Percentiles rank a stretch among this genome's conserved stretches.
Conservation (phyloP, 2,797 vertebrate genomes). For the Trematomus bernacchii region DNA sequence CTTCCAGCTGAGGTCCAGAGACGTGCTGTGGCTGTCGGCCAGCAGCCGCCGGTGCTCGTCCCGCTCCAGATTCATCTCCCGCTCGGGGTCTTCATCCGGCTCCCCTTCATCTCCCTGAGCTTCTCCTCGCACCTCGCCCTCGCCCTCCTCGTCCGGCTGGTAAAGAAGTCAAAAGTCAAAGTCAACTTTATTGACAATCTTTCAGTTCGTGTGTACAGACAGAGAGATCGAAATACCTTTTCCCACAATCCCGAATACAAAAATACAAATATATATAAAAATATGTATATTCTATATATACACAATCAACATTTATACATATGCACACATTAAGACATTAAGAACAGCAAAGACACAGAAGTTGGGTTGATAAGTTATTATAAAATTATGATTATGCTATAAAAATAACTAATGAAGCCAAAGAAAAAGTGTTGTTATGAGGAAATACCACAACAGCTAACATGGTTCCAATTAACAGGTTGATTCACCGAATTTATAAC, state of each 20-base stretch:
- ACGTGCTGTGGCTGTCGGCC: constrained; percentile 90
- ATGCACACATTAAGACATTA: too few relatives aligned
- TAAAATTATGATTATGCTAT: background rate
- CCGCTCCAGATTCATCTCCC: constrained; percentile 78
- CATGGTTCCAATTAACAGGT: background rate
- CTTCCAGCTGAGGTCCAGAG: constrained; percentile 95
- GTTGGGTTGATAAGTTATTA: background rate
- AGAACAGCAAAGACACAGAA: constrained; percentile 12
- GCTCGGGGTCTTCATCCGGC: constrained; percentile 16
- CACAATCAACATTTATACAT: too few relatives aligned
- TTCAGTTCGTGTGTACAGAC: too few relatives aligned
- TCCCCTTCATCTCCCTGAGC: constrained; percentile 65
- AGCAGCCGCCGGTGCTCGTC: constrained; percentile 92
- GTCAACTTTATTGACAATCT: too few relatives aligned
- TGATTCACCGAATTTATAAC: background rate
- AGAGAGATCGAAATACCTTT: too few relatives aligned
- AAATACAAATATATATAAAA: too few relatives aligned
- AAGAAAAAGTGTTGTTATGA: background rate
- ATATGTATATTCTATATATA: too few relatives aligned
- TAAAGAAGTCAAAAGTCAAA: background rate
- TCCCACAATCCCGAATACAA: too few relatives aligned
- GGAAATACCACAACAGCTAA: background rate
- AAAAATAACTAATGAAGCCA: background rate
- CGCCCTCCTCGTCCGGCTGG: constrained; percentile 66
- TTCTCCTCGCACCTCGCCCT: constrained; percentile 52